These are phyloP conservation scores for Oplegnathus fasciatus DNA, from an alignment of 2,113 vertebrate species.

Conservation along the genomic window DNA sequence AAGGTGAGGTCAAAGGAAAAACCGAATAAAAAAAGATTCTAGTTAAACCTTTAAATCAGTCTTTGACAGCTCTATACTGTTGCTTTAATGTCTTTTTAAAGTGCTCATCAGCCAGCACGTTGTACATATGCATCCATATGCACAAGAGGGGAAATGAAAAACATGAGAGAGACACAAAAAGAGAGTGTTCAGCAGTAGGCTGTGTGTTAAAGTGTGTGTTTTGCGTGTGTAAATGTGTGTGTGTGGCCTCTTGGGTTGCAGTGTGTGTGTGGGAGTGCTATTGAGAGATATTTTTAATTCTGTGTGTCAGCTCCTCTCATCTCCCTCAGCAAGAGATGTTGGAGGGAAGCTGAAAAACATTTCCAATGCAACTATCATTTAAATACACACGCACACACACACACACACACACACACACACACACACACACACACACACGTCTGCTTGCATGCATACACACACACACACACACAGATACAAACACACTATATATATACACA, in stretches of 20 bases:
- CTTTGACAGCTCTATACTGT: slow-evolving; percentile 12
- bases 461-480: slow-evolving; percentile 27
- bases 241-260: slow-evolving; percentile 63
- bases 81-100: slow-evolving; percentile 55
- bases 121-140: slow-evolving; percentile 50
- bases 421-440: not conserved
- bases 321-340: slow-evolving; percentile 75
- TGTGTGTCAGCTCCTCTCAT: slow-evolving; percentile 80
- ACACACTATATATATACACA: not conserved
- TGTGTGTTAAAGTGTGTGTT: slow-evolving; percentile 46
- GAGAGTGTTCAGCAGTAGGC: slow-evolving; percentile 51
- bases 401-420: slow-evolving; percentile 24
- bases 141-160: slow-evolving; percentile 52
- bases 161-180: slow-evolving; percentile 61
- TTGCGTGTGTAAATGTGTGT: slow-evolving; percentile 46
- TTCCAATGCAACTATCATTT: slow-evolving; percentile 67
- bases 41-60: slow-evolving; percentile 15
- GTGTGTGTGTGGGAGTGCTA: slow-evolving; percentile 76
- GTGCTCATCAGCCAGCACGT: slow-evolving; percentile 17
- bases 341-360: slow-evolving; percentile 75
- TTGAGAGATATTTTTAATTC: slow-evolving; percentile 84
- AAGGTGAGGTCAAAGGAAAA: not conserved
- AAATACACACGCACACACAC: slow-evolving; percentile 52
- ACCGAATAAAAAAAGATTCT: not conserved
- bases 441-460: not conserved